phyloP scores from a whole-genome alignment of 1,140 invertebrate genomes.

The Atta colombica region DNA sequence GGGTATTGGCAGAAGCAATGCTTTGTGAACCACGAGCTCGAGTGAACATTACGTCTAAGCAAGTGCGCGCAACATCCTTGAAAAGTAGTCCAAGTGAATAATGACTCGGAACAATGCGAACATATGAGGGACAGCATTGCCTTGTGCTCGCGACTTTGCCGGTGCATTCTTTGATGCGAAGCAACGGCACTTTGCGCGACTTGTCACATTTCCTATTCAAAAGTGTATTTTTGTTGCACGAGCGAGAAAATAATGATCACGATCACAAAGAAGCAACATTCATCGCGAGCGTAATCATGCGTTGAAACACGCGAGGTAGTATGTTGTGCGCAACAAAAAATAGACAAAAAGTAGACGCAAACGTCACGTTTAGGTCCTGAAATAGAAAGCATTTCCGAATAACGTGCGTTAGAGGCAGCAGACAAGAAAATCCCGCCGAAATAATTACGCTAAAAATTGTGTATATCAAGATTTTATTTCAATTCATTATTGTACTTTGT shows the following conservation, averaged over 20 bases:
- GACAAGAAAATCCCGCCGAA: neutral
- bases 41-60: slow-evolving; percentile 55
- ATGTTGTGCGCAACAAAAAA: neutral
- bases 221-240: slow-evolving; percentile 11
- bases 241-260: slow-evolving; percentile 36
- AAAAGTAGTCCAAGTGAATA: slow-evolving; percentile 79
- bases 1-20: slow-evolving; percentile 33
- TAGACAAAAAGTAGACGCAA: neutral
- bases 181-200: slow-evolving; percentile 32
- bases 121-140: slow-evolving; percentile 9
- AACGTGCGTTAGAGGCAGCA: neutral
- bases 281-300: slow-evolving; percentile 37
- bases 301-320: neutral
- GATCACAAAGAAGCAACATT: slow-evolving; percentile 44
- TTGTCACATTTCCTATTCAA: slow-evolving; percentile 39
- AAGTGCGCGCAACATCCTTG: slow-evolving; percentile 64
- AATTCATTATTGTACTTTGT: neutral
- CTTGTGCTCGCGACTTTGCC: slow-evolving; percentile 41
- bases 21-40: slow-evolving; percentile 53
- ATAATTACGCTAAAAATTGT: slow-evolving; percentile 37
- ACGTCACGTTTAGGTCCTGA: neutral
- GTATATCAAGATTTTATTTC: neutral
- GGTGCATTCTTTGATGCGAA: slow-evolving; percentile 73
- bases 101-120: slow-evolving; percentile 75
- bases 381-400: neutral